Evolutionary conservation across 2,113 vertebrate species (phyloP), one percentile per base, ranked within the genome.

Genomic region (Rhegmatorhina hoffmannsi): DNA sequence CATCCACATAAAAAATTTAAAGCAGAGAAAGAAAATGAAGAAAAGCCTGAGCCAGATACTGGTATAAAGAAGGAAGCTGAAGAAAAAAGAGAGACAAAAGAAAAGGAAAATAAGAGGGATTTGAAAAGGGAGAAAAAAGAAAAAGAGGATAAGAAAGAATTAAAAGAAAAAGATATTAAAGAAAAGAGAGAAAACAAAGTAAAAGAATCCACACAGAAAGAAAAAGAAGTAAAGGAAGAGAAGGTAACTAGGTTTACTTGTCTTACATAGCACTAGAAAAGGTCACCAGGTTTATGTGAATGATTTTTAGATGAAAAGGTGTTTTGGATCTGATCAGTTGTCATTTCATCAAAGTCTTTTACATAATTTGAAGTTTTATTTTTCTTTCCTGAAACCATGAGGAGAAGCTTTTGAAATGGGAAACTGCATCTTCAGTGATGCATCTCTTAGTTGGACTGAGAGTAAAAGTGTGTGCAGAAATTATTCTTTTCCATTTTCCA

Each of bases 111-210:
- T 97, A 94, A 98, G 97, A 97, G 98, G 97, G 78, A 98, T 94
- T 93, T 98, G 98, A 96, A 97, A 98, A 72, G 98, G 97, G 97
- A 99, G 98, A 97, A 98, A 98, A 97, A 96, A 96, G 92, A 99
- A 98, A 97, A 98, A 94, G 98, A 98, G 88, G 96, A 97, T 96
- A 98, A 98, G 87, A 98, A 97, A 97, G 97, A 97, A 89, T 89
- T 97, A 93, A 97, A 97, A 81, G 97, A 97, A 84, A 99, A 98
- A 95, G 98, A 99, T 94, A 87, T 78, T 53, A 99, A 99, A 97
- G 98, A 99, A 87, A 99, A 98, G 91, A 99, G 98, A 94, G 98
- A 99, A 92, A 96, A 89, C 13, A 99, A 98, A 96, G 92, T 97
- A 55, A 97, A 98, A 94, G 98, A 99, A 92, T 96, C 97, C 13